Base-by-base conservation (phyloP, 2,797 vertebrate genomes). In the Coracias cyanogaster region DNA sequence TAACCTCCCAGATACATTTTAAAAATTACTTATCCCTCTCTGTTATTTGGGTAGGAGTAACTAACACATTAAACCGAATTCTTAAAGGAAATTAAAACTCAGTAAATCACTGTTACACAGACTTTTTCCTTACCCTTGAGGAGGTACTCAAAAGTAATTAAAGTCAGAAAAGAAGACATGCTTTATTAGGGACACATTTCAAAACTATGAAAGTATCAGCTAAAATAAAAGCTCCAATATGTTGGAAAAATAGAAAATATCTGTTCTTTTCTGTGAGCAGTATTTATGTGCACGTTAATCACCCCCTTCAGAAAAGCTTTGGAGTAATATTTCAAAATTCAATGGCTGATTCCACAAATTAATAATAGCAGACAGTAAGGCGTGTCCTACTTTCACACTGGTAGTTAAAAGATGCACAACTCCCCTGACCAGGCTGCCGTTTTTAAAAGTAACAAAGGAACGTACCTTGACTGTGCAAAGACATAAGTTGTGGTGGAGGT, bases 381-480 rank as follows among this genome's bases (percentile, higher is more conserved):
- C 1, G 5, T 11, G 10, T 15, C 25, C 64, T 49, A 22, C 14
- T 72, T 69, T 66, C 46, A 37, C 9, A 57, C 5, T 25, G 61
- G 19, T 39, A 73, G 41, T 73, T 61, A n/a, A 26, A 81, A 79
- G 24, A 49, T 35, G 29, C 33, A 46, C 18, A 77, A 8, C 29
- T 37, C 46, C 66, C 29, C 31, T 54, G 55, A n/a, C 6, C 37
- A 55, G 52, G 48, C 51, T 82, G 57, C 31, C 74, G n/a, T 12
- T 54, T 67, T 26, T 7, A 17, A 13, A 83, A 37, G 29, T 41
- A 51, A 77, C 71, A 79, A 39, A 46, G 25, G 39, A 77, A 91
- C 90, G 12, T 98, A 99, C 99, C 99, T 98, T 98, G 97, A 91
- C 93, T 98, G 82, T 99, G 98, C 97, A 99, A 88, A 73, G 98